Percentiles rank a stretch among this genome's conserved stretches.
Conservation (phyloP, 1,140 invertebrate genomes). For the Drosophila fuyamai region DNA sequence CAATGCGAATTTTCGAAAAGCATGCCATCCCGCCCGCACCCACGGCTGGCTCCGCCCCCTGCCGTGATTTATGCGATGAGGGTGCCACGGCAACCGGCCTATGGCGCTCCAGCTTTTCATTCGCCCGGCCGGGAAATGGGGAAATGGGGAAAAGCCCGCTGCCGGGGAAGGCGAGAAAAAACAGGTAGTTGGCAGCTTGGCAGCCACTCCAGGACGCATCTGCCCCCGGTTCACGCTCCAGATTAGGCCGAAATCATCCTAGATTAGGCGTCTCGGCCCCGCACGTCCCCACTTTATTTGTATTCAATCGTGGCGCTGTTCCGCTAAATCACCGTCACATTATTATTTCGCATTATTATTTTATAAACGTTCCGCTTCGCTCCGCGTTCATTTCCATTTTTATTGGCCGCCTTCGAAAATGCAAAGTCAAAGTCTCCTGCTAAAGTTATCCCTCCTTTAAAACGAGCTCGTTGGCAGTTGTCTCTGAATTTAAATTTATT, state of each 20-base stretch:
- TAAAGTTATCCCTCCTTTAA: slow-evolving; percentile 47
- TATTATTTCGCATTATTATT: slow-evolving; percentile 84
- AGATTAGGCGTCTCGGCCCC: slow-evolving; percentile 64
- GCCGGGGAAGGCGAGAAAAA: slow-evolving; percentile 56
- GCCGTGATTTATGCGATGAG: slow-evolving; percentile 77
- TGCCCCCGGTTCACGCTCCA: slow-evolving; percentile 62
- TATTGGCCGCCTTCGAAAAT: slow-evolving; percentile 80
- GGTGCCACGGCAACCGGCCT: slow-evolving; percentile 68
- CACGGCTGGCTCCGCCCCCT: slow-evolving; percentile 59
- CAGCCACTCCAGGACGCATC: slow-evolving; percentile 26
- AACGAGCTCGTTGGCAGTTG: slow-evolving; percentile 72
- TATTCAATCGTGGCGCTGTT: slow-evolving; percentile 83
- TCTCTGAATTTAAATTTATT: slow-evolving; percentile 71
- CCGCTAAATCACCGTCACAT: slow-evolving; percentile 84
- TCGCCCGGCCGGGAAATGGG: slow-evolving; percentile 16
- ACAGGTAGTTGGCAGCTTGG: slow-evolving; percentile 79
- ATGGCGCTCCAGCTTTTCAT: slow-evolving; percentile 63
- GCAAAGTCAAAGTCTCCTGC: slow-evolving; percentile 56
- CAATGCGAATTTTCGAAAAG: slow-evolving; percentile 72
- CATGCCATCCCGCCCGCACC: slow-evolving; percentile 17
- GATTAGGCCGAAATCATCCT: slow-evolving; percentile 81
- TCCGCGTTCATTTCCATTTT: slow-evolving; percentile 82
- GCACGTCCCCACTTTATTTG: slow-evolving; percentile 68
- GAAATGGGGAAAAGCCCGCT: slow-evolving; percentile 7
- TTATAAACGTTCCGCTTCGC: slow-evolving; percentile 75